Percentiles rank a stretch among this genome's conserved stretches.
Conservation (phyloP, 2,888 invertebrate genomes). For the Oasisia sp. region DNA sequence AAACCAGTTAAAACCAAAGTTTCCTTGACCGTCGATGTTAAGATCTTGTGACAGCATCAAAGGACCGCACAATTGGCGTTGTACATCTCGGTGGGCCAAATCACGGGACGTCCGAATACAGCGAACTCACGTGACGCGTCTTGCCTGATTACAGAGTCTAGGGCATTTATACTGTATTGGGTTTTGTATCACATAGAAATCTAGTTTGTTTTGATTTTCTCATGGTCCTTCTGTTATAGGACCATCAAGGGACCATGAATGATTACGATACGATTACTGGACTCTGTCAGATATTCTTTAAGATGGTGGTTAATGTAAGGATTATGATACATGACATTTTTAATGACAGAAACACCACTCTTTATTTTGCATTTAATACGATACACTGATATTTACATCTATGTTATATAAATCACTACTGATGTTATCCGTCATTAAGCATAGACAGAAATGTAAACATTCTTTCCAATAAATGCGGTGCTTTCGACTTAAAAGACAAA, state of each 20-base stretch:
- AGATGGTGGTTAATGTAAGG: background rate
- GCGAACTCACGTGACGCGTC: constrained; percentile 66
- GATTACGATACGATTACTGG: background rate
- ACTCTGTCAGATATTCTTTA: background rate
- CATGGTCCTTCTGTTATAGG: background rate
- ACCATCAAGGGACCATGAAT: background rate
- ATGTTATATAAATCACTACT: background rate
- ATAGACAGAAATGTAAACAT: background rate
- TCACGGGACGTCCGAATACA: constrained; percentile 68
- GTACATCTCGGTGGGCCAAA: constrained; percentile 67
- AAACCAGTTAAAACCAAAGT: background rate
- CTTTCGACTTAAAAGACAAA: background rate
- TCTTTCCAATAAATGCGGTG: background rate
- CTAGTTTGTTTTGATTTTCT: background rate
- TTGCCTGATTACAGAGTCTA: background rate
- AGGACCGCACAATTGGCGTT: constrained; percentile 68
- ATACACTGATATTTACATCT: background rate
- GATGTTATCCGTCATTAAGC: background rate
- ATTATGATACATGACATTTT: background rate
- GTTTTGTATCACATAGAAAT: constrained; percentile 6
- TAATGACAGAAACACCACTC: background rate
- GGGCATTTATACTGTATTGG: background rate
- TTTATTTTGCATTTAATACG: constrained; percentile 1
- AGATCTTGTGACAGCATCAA: constrained; percentile 68
- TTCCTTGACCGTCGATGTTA: constrained; percentile 18